Evolutionary conservation across 92 coral and sea anemone genomes (phyloP).

Genomic region (Porites rus): DNA sequence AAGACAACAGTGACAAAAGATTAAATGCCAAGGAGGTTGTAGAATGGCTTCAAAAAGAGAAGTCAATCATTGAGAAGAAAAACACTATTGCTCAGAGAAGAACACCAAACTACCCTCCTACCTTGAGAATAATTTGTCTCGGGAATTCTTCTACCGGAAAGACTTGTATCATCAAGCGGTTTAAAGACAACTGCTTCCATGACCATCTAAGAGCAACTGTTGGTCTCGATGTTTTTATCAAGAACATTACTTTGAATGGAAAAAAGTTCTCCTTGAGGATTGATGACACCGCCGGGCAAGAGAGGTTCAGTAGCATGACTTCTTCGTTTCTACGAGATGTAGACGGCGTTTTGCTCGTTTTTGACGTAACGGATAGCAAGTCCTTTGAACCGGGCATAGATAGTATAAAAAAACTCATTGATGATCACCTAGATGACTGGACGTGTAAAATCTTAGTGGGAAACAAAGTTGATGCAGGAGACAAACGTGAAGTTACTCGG

Average conservation of each 20-base stretch:
- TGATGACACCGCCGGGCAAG: not conserved
- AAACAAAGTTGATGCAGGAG: not conserved
- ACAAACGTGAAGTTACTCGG: not conserved
- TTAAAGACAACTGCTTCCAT: not conserved
- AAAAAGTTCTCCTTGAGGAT: not conserved
- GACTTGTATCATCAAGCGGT: not conserved
- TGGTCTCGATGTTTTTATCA: not conserved
- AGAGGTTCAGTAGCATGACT: not conserved
- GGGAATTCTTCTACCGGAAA: not conserved
- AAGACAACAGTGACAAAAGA: not conserved
- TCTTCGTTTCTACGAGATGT: not conserved
- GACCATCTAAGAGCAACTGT: not conserved
- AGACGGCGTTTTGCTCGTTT: constrained; percentile 9
- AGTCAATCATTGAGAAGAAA: not conserved
- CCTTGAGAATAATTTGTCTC: not conserved
- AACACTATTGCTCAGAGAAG: not conserved
- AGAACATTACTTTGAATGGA: not conserved
- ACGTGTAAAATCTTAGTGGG: not conserved
- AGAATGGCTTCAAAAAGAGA: not conserved
- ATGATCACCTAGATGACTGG: not conserved
- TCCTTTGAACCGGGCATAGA: not conserved
- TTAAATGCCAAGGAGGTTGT: constrained; percentile 1
- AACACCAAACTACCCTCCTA: not conserved
- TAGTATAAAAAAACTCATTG: not conserved
- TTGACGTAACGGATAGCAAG: not conserved